Evolutionary conservation across 2,888 invertebrate species (phyloP), one percentile per base, ranked within the genome.

Genomic region (Drosophila anomelani): DNA sequence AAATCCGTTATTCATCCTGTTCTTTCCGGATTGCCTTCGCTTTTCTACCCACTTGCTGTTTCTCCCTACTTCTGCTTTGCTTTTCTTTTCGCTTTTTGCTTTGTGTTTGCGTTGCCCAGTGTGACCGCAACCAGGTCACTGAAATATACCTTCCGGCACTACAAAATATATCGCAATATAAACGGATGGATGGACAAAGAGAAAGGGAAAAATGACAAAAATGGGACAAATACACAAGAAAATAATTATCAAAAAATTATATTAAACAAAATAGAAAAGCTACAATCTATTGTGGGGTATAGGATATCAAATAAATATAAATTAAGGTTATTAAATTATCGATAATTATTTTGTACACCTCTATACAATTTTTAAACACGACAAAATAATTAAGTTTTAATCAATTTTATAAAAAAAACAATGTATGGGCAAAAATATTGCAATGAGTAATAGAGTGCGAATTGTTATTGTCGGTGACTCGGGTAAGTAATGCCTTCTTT

Each of bases 391-490:
- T 20, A 51, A 34, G 2, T 20, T 51, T 34, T 20, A 3, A 9
- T 34, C 8, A 13, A 17, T 32, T 32, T 49, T 23, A 23, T 23
- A 20, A 4, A 4, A 23, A 44, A 44, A 7, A 13, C 17, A 49
- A 51, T 51, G 49, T 8, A 4, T 20, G 4, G 13, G 20, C 13
- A 34, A 34, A 13, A n/a, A n/a, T 29, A 23, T 32, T 13, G 51
- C 9, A 9, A 83, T 84, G 86, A 83, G 80, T 53, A 84, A 87
- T 59, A 82, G 84, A 13, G 97, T 97, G 20, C 96, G 97, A 92
- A 96, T 98, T 73, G 95, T 98, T 85, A 96, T 98, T 69, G 95
- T 98, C 72, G 98, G 98, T 56, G 98, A 98, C 94, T 97, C 97
- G 76, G 97, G 96, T 96, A 94, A 36, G 26, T 60, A 41, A n/a